Evolutionary conservation across 1,140 invertebrate genomes (phyloP).

Genomic region (Drosophila tsacasi): DNA sequence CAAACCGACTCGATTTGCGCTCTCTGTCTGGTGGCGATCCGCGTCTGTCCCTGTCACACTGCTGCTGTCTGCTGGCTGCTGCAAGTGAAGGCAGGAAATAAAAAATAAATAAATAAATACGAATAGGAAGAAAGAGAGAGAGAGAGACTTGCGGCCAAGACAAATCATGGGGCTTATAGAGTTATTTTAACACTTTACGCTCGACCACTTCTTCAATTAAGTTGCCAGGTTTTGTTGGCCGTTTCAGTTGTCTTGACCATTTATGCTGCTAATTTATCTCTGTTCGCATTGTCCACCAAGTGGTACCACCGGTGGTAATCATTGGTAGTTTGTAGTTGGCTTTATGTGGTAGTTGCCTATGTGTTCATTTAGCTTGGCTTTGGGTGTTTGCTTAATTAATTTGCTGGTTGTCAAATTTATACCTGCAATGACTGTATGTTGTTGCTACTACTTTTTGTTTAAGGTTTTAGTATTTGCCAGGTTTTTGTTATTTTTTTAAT

Average conservation of each 20-base stretch:
- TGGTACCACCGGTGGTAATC: conserved; percentile 29
- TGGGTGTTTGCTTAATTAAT: conserved; percentile 77
- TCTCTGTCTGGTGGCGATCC: conserved; percentile 37
- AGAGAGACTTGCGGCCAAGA: conserved; percentile 30
- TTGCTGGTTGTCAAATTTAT: conserved; percentile 66
- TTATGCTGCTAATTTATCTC: conserved; percentile 77
- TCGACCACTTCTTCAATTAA: conserved; percentile 76
- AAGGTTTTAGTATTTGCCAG: conserved; percentile 24
- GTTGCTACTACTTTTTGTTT: conserved; percentile 22
- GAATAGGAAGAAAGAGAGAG: conserved; percentile 12
- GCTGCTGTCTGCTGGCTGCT: conserved; percentile 32
- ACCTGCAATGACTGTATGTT: conserved; percentile 15
- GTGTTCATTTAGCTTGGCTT: conserved; percentile 49
- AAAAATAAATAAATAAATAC: conserved; percentile 27
- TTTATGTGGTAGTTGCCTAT: conserved; percentile 51
- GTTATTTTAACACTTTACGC: conserved; percentile 50
- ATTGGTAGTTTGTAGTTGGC: conserved; percentile 24
- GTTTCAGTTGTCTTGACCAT: conserved; percentile 61
- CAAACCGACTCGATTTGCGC: conserved; percentile 61
- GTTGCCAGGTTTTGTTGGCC: conserved; percentile 54
- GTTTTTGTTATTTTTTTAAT: conserved; percentile 22
- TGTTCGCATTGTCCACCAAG: conserved; percentile 43
- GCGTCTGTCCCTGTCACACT: conserved; percentile 15
- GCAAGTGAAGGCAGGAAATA: conserved; percentile 68
- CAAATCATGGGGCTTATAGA: conserved; percentile 52